Percentiles rank a stretch among this genome's conserved stretches.
Evolutionary conservation across 2,888 invertebrate species (phyloP).

Genomic region (Morpho helenor): DNA sequence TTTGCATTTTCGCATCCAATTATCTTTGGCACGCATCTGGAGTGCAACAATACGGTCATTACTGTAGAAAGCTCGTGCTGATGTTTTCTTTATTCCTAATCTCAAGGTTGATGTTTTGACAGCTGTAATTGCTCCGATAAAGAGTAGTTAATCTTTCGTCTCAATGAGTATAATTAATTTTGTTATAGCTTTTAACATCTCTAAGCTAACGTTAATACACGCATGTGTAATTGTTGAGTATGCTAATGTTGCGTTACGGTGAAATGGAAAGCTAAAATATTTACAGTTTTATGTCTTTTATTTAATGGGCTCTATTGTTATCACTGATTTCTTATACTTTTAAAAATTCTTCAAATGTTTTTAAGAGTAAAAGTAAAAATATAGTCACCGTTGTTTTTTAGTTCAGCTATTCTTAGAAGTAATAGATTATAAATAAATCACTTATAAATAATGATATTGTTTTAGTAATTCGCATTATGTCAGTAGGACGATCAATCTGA

Average conservation of each 20-base stretch:
- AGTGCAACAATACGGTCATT: slow-evolving; percentile 65
- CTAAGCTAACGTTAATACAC: slow-evolving; percentile 22
- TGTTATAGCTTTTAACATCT: slow-evolving; percentile 22
- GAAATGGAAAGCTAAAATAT: background rate
- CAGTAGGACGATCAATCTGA: no score
- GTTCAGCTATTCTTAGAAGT: no score
- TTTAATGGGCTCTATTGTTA: no score
- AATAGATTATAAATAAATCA: no score
- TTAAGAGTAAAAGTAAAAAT: no score
- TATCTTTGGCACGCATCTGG: slow-evolving; percentile 54
- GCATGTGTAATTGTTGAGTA: slow-evolving; percentile 13
- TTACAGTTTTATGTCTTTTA: background rate
- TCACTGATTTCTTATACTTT: no score
- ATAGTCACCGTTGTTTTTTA: no score
- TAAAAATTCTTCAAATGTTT: no score
- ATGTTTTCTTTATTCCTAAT: slow-evolving; percentile 58
- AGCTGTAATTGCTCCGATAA: slow-evolving; percentile 54
- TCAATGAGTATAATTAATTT: slow-evolving; percentile 46
- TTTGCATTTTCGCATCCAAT: slow-evolving; percentile 58
- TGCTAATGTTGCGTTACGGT: background rate
- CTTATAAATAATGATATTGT: no score
- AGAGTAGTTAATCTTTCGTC: slow-evolving; percentile 45
- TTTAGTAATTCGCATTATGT: no score
- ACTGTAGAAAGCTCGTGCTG: slow-evolving; percentile 49
- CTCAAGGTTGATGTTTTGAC: slow-evolving; percentile 71